Base-by-base conservation (phyloP, 2,888 invertebrate species). In the Nysson spinosus region DNA sequence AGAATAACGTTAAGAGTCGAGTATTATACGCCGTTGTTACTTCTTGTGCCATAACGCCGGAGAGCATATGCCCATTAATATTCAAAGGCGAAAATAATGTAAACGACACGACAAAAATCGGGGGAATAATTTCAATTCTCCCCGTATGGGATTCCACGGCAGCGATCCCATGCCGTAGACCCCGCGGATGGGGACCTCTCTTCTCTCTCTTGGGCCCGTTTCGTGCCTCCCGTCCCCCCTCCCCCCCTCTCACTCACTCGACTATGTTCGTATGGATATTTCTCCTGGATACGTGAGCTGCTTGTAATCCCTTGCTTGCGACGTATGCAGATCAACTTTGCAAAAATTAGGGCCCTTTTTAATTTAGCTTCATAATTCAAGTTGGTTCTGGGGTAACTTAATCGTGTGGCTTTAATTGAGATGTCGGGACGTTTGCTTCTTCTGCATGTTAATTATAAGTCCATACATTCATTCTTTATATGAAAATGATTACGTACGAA, bases 21-120 rank as follows among this genome's bases (percentile, higher is more conserved):
- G 86, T 86, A 86, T 86, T 86, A 87, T 87, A 84, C 83, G 84
- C 83, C 79, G 85, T 85, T 86, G 85, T 87, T 86, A 84, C 83
- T 84, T 85, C 83, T 83, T 84, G 80, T 83, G 85, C 85, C 85
- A 86, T 86, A 86, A 86, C 85, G 85, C 85, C 81, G 79, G 80
- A 78, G 83, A 81, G 85, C 86, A 86, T 87, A 87, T 87, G 86
- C 84, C 86, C 86, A 87, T 87, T 87, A 87, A 87, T 87, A 87
- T 87, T 86, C 87, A 87, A 87, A 87, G 85, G 86, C 85, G 86
- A 87, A 87, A 87, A 87, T 86, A 87, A 87, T 86, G 87, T 87
- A 86, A 86, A 87, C 85, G 85, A 86, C 85, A 82, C 84, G 84
- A 83, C 83, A 86, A 86, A 86, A 87, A 86, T 85, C 85, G 79